Base-by-base conservation (phyloP, 1,140 invertebrate species). In the Forficula auricularia region DNA sequence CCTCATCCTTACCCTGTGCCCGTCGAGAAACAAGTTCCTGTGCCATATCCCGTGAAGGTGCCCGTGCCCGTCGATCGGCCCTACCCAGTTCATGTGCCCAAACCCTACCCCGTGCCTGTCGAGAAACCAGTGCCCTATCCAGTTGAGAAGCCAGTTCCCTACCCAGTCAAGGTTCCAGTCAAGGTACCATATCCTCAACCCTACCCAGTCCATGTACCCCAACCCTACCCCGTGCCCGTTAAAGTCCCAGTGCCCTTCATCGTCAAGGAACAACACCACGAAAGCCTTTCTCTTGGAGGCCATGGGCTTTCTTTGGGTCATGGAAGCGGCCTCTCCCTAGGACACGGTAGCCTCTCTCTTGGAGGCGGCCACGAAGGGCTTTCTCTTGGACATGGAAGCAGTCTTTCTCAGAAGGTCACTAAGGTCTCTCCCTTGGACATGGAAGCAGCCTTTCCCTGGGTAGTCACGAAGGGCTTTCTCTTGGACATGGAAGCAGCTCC, bases 91-190 rank as follows among this genome's bases (percentile, higher is more conserved):
- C 7, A 18, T 32, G 50, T 53, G 2, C 48, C 48, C 7, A 38
- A 3, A 38, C 15, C 36, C 19, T 3, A 14, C 6, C n/a, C 36
- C 12, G 14, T 38, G 7, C 36, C 36, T 14, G 36, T 38, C 19
- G 36, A 38, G 14, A 38, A 38, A 15, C 36, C 36, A 14, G 36
- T 48, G 2, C 46, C 52, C 1, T 48, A 48, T 30, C 44, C 46
- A 2, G 50, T 53, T 12, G 48, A 50, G 19, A 48, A 42, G 14
- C 50, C 48, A 10, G 45, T 38, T 6, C 36, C 36, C 3, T 38
- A 38, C 18, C 36, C 36, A 14, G 36, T 38, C 15, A 9, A 38
- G 3, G 19, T 18, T 14, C 36, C 36, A 14, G n/a, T 51, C 9
- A 15, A 15, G 19, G 15, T 18, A 9, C 36, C 36, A 2, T 12